These are phyloP conservation scores for Linnaemya vulpina DNA, from an alignment of 2,888 invertebrate species.

Conservation along the genomic window DNA sequence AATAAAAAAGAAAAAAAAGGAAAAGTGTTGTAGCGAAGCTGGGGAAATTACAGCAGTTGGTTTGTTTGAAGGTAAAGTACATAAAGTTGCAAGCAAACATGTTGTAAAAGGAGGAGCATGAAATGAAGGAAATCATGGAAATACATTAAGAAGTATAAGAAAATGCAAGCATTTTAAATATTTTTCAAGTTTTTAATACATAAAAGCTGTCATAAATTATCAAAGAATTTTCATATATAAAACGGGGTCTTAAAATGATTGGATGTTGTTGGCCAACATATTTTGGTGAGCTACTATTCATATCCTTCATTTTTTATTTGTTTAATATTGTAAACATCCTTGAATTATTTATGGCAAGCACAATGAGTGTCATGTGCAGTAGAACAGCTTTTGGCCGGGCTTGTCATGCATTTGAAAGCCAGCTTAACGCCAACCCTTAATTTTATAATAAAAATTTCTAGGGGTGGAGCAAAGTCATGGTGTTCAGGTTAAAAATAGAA, in stretches of 20 bases:
- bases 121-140: not conserved
- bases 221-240: no score
- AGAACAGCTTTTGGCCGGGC: conserved; percentile 16
- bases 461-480: conserved; percentile 45
- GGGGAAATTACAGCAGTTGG: conserved; percentile 59
- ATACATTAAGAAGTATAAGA: not conserved
- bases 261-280: not conserved
- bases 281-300: not conserved
- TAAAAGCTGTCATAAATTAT: no score
- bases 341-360: conserved; percentile 6
- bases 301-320: not conserved
- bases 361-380: conserved; percentile 43
- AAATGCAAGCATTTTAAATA: not conserved
- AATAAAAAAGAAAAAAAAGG: conserved; percentile 38
- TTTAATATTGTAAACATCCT: conserved; percentile 19
- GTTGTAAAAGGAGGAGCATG: conserved; percentile 67
- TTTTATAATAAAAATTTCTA: conserved; percentile 24
- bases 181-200: no score
- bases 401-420: conserved; percentile 8
- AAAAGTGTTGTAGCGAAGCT: conserved; percentile 33
- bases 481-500: not conserved
- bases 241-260: no score
- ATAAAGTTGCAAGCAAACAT: conserved; percentile 45
- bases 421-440: conserved; percentile 60
- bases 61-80: not conserved